Evolutionary conservation across 2,113 vertebrate genomes (phyloP), one percentile per base, ranked within the genome.

Genomic region (Dissostichus mawsoni): DNA sequence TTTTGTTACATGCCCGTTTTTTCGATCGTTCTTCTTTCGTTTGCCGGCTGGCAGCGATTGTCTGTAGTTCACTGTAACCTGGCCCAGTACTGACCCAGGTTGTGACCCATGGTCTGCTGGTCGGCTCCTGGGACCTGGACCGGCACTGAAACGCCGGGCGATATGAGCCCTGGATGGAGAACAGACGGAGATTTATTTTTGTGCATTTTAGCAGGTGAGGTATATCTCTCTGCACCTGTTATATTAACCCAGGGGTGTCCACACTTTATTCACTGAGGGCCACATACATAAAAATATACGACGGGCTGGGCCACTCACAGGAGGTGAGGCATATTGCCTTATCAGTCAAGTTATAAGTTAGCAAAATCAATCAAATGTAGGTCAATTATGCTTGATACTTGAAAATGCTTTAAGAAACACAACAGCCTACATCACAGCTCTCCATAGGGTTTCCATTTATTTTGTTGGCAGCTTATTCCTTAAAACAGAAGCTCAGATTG

Each of bases 41-140:
- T 17, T 18, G 47, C 47, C 57, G 12, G 36, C 73, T 47, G 71
- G 48, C 73, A 78, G 55, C 9, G 20, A 69, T 70, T 81, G 76
- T 79, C 77, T 86, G 68, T 68, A 23, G 88, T 75, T 94, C 90
- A 96, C 87, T 96, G 95, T 88, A 97, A 91, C 71, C 95, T 90
- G 86, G 95, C 92, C 96, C 96, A 96, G 84, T 96, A 96, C 83
- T 96, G 96, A 78, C 93, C 92, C 87, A 95, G 81, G 91, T 91
- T 94, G 81, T 95, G 94, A 82, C 91, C 81, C 86, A 95, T 93
- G 86, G 87, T 91, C 71, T 94, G 94, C 29, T 93, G 94, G 65
- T 96, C 95, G 53, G 89, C 85, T 52, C 95, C 95, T 66, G 95
- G 95, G 59, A 96, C 96, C 87, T 96, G 95, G 58, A 95, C 94